Evolutionary conservation across 2,797 vertebrate species (phyloP).

Genomic region (Siniperca scherzeri): DNA sequence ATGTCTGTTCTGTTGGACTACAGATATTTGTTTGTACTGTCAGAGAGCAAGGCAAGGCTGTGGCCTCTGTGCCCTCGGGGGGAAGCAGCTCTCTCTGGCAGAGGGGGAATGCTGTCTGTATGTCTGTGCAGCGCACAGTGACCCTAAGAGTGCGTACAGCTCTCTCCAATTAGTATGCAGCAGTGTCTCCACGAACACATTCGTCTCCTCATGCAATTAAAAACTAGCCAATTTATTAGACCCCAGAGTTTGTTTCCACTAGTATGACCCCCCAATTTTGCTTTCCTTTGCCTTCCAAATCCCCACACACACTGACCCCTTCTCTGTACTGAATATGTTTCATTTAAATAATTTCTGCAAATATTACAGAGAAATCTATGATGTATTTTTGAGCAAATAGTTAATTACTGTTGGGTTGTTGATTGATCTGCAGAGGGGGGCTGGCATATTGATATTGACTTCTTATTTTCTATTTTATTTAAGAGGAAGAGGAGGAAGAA

Average conservation of each 20-base stretch:
- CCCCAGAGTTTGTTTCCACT: slow-evolving; percentile 84
- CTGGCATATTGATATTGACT: slow-evolving; percentile 88
- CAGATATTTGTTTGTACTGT: slow-evolving; percentile 58
- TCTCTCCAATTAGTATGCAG: slow-evolving; percentile 77
- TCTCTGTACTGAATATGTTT: slow-evolving; percentile 88
- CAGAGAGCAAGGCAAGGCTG: slow-evolving; percentile 43
- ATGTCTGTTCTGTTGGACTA: slow-evolving; percentile 20
- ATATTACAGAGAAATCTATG: slow-evolving; percentile 92
- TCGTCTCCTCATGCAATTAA: slow-evolving; percentile 84
- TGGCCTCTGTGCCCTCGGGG: slow-evolving; percentile 37
- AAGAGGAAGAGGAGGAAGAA: slow-evolving; percentile 19
- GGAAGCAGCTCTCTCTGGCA: slow-evolving; percentile 41
- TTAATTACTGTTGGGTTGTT: slow-evolving; percentile 92
- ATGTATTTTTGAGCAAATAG: slow-evolving; percentile 56
- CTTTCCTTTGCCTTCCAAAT: slow-evolving; percentile 32
- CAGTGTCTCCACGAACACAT: slow-evolving; percentile 55
- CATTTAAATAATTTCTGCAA: slow-evolving; percentile 91
- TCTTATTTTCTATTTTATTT: slow-evolving; percentile 85
- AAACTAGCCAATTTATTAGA: slow-evolving; percentile 90
- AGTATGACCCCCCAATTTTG: slow-evolving; percentile 12
- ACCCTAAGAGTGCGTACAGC: slow-evolving; percentile 60
- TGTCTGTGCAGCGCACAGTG: slow-evolving; percentile 55
- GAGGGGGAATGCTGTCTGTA: slow-evolving; percentile 50
- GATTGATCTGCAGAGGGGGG: slow-evolving; percentile 91
- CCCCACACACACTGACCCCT: slow-evolving; percentile 59